A percentile compares a stretch with the other conserved stretches of the same genome.
These are phyloP conservation scores for Saccostrea echinata DNA, from an alignment of 1,140 invertebrate species.

Conservation along the genomic window DNA sequence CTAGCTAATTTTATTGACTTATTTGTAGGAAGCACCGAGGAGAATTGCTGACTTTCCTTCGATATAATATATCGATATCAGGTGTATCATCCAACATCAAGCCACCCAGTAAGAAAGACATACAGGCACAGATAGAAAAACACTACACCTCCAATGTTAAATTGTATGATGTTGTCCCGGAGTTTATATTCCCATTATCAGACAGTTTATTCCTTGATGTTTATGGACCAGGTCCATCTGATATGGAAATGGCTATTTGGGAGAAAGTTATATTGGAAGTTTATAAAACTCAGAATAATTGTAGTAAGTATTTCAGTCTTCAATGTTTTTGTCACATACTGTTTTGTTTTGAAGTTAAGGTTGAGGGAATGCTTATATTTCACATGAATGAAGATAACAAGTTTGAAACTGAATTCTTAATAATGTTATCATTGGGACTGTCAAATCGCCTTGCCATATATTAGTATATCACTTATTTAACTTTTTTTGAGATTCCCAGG, in stretches of 20 bases:
- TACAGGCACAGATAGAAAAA: background rate
- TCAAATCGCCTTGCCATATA: no score
- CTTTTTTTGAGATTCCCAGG: no score
- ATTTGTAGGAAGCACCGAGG: background rate
- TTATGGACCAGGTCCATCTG: conserved; percentile 36
- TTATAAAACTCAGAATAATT: conserved; percentile 14
- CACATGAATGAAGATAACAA: no score
- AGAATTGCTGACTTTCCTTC: background rate
- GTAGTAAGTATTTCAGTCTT: background rate
- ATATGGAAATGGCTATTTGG: background rate
- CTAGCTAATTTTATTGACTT: background rate
- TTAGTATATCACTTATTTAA: no score
- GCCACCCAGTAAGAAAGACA: background rate
- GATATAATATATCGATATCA: background rate
- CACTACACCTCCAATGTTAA: conserved; percentile 4
- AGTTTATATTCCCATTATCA: background rate
- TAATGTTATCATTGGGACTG: no score
- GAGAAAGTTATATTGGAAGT: conserved; percentile 39
- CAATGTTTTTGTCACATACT: background rate
- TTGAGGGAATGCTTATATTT: no score
- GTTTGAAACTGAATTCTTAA: no score
- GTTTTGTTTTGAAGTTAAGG: no score
- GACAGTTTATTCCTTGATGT: conserved; percentile 42
- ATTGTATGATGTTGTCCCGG: conserved; percentile 5
- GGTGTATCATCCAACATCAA: background rate